phyloP scores from a whole-genome alignment of 2,797 vertebrate genomes.

The Sebastes jordani region DNA sequence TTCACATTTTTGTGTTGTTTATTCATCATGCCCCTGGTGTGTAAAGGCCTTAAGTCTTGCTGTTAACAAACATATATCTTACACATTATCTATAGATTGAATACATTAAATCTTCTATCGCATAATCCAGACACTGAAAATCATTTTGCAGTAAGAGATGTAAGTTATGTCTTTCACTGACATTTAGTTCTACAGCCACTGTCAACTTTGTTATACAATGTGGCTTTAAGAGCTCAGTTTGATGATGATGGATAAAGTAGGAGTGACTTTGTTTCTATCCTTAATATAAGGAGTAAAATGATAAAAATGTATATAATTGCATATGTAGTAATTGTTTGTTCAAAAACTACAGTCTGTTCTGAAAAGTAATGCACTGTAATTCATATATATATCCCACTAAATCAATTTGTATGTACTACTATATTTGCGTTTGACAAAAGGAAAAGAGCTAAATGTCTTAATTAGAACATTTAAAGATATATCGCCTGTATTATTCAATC shows the following conservation, averaged over 20 bases:
- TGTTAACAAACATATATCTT: not conserved
- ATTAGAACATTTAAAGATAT: not conserved
- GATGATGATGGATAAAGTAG: not conserved
- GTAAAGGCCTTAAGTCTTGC: not conserved
- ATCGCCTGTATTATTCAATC: not conserved
- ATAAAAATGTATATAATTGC: not conserved
- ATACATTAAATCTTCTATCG: not conserved
- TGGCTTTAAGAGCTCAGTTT: not conserved
- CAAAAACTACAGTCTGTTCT: not conserved
- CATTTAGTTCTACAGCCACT: not conserved
- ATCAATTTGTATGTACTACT: too few relatives aligned
- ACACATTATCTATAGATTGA: not conserved
- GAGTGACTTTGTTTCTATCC: not conserved
- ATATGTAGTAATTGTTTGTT: not conserved
- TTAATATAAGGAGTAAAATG: not conserved
- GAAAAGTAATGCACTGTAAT: too few relatives aligned
- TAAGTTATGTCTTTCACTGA: not conserved
- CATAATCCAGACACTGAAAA: not conserved
- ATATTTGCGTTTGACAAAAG: not conserved
- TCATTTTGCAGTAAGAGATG: not conserved
- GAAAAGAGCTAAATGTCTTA: not conserved
- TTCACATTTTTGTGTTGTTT: too few relatives aligned
- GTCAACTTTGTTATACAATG: not conserved
- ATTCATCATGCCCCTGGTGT: too few relatives aligned
- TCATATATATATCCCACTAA: too few relatives aligned